Conservation (phyloP, 2,888 invertebrate species). For the Drosophila diplacantha region DNA sequence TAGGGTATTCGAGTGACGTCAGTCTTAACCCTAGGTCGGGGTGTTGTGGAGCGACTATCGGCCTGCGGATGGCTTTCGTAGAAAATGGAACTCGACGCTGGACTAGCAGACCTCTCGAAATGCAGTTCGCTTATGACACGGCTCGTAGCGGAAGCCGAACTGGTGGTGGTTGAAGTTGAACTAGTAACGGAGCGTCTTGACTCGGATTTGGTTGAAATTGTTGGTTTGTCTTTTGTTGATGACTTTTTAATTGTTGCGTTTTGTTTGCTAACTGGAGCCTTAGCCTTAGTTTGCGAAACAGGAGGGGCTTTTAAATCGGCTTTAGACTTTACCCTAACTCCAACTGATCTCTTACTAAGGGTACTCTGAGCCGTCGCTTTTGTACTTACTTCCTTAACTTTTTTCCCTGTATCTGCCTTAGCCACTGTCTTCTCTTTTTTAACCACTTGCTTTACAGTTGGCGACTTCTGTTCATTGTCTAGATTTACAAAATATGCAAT, state of each 20-base stretch:
- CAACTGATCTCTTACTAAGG: constrained; percentile 21
- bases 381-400: constrained; percentile 1
- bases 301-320: constrained; percentile 7
- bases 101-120: constrained; percentile 65
- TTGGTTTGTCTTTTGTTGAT: constrained; percentile 25
- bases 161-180: constrained; percentile 59
- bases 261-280: constrained; percentile 24
- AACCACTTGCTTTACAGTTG: constrained; percentile 20
- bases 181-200: constrained; percentile 63
- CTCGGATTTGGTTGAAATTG: constrained; percentile 46
- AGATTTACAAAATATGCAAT: constrained; percentile 69
- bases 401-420: constrained; percentile 3
- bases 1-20: constrained; percentile 70
- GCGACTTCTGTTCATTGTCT: constrained; percentile 38
- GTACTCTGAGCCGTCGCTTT: constrained; percentile 7
- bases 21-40: constrained; percentile 67
- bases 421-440: constrained; percentile 15
- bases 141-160: constrained; percentile 59
- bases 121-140: constrained; percentile 64
- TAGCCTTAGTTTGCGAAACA: constrained; percentile 26
- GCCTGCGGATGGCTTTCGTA: constrained; percentile 66
- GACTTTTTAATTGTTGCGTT: constrained; percentile 26
- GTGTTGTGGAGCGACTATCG: constrained; percentile 66
- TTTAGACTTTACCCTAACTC: constrained; percentile 36
- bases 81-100: constrained; percentile 62